A percentile compares a stretch with the other conserved stretches of the same genome.
phyloP scores from a whole-genome alignment of 2,113 vertebrate genomes.

The Oceanodroma tethys region DNA sequence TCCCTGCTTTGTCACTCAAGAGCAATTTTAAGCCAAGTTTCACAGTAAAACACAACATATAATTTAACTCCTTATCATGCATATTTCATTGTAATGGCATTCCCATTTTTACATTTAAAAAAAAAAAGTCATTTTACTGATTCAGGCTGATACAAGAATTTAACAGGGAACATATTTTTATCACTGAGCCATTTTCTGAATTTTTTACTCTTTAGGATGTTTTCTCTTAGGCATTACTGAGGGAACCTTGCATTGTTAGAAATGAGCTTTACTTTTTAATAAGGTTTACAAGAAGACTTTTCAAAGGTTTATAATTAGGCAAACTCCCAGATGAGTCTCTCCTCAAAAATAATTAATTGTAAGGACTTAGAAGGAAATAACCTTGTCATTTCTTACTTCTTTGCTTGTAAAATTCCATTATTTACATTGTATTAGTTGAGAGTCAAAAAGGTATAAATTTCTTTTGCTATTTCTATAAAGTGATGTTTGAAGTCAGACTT shows the following conservation, averaged over 20 bases:
- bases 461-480: not conserved
- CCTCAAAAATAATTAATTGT: slow-evolving; percentile 10
- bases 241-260: not conserved
- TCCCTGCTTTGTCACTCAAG: not conserved
- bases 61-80: not conserved
- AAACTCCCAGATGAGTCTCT: not conserved
- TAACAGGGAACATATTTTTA: slow-evolving; percentile 30
- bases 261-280: not conserved
- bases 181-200: not conserved
- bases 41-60: not conserved
- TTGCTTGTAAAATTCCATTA: not conserved
- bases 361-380: not conserved
- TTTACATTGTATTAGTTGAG: not conserved
- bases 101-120: slow-evolving; percentile 27
- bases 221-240: not conserved
- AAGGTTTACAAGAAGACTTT: not conserved
- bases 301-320: not conserved
- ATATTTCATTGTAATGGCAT: not conserved
- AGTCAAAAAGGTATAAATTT: not conserved
- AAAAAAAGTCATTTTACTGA: slow-evolving; percentile 63
- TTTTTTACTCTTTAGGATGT: not conserved
- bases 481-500: not conserved
- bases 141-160: slow-evolving; percentile 56
- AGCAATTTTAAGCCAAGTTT: not conserved
- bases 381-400: not conserved